phyloP scores from a whole-genome alignment of 2,113 vertebrate genomes.

The Embiotoca jacksoni region DNA sequence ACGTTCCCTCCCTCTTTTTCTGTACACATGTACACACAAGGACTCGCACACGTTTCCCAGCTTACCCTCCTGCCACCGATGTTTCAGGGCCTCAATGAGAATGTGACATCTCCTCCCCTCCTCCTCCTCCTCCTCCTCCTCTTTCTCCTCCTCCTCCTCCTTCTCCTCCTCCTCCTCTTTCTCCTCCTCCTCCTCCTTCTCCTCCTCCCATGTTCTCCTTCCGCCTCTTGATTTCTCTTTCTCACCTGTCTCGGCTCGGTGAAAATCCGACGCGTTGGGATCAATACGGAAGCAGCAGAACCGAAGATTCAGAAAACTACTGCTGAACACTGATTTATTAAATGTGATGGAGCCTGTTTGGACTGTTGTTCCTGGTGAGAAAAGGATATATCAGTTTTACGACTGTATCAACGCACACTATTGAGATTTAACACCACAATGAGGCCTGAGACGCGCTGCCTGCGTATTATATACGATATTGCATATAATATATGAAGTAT shows the following conservation, averaged over 20 bases:
- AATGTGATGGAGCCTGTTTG: too few species aligned
- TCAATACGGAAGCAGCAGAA: conserved; percentile 8
- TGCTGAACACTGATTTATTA: too few species aligned
- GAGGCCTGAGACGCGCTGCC: too few species aligned
- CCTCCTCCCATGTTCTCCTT: not conserved
- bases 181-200: not conserved
- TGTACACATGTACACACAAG: not conserved
- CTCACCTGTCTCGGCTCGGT: conserved; percentile 16
- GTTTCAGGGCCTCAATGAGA: conserved; percentile 24
- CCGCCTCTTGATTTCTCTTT: conserved; percentile 13
- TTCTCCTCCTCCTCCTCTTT: not conserved
- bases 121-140: not conserved
- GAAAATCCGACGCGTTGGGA: not conserved
- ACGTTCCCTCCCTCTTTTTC: not conserved
- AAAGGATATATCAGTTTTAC: too few species aligned
- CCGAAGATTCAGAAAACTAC: not conserved
- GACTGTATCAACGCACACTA: too few species aligned
- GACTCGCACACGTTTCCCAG: conserved; percentile 12
- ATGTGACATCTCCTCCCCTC: not conserved
- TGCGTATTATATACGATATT: too few species aligned
- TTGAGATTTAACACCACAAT: too few species aligned
- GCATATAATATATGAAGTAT: too few species aligned
- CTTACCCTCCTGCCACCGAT: conserved; percentile 19
- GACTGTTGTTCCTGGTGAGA: too few species aligned
- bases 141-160: not conserved